Percentiles rank a stretch among this genome's conserved stretches.
These are phyloP conservation scores for Plecotus auritus DNA, from an alignment of 2,113 vertebrate genomes.

Conservation along the genomic window DNA sequence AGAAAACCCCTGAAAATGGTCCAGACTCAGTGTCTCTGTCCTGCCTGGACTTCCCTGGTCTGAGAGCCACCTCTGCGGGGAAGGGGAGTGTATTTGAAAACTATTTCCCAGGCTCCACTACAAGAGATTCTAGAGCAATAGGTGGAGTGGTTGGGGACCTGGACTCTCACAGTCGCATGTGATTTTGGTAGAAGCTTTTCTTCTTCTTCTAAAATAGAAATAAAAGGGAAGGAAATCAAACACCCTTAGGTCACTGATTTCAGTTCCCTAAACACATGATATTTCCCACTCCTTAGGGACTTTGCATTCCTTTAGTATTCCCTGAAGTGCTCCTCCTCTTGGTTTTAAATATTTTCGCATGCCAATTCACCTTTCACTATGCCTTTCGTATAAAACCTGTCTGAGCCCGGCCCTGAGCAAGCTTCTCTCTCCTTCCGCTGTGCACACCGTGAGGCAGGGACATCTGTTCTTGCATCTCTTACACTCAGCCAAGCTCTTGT, in stretches of 20 bases:
- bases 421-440: not conserved
- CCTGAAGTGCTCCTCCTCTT: not conserved
- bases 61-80: not conserved
- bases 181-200: not conserved
- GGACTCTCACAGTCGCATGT: not conserved
- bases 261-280: not conserved
- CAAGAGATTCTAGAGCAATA: not conserved
- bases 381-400: not conserved
- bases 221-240: not conserved
- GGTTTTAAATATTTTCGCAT: not conserved
- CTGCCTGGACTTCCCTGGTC: not conserved
- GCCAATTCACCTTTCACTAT: not conserved
- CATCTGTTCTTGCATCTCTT: not conserved
- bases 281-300: not conserved
- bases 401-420: not conserved
- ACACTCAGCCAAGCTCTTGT: not conserved
- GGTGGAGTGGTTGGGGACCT: too few relatives aligned
- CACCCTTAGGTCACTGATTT: not conserved
- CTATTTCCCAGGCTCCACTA: too few relatives aligned
- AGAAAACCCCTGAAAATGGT: not conserved
- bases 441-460: fast-evolving
- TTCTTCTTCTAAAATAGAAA: not conserved
- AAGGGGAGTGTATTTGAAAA: not conserved
- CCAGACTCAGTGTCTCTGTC: not conserved
- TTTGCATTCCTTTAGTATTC: not conserved